These are phyloP conservation scores for Acrocephalus scirpaceus DNA, from an alignment of 2,797 vertebrate genomes.

Conservation along the genomic window DNA sequence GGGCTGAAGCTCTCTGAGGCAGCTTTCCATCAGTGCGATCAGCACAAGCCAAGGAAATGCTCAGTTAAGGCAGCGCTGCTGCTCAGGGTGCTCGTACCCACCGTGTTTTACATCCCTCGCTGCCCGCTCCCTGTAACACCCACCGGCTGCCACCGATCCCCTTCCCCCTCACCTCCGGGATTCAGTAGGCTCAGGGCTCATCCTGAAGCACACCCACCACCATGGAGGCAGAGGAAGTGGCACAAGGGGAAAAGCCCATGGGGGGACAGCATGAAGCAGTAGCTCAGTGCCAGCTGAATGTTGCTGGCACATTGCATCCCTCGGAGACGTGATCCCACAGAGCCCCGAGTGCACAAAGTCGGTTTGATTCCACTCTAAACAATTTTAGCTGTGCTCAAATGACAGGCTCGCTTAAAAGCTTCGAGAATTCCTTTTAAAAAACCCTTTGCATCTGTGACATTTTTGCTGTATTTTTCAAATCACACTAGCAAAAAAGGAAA, in stretches of 20 bases:
- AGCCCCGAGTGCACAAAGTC: background rate
- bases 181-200: background rate
- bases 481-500: background rate
- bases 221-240: background rate
- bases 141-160: background rate
- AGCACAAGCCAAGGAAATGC: background rate
- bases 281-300: background rate
- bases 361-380: background rate
- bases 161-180: background rate
- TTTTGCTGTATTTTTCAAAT: background rate
- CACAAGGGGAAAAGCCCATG: background rate
- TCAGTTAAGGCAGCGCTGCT: background rate
- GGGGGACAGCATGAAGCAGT: background rate
- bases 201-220: background rate
- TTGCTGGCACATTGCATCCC: background rate
- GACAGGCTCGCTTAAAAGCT: background rate
- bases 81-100: background rate
- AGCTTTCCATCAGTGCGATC: background rate
- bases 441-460: background rate
- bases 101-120: background rate
- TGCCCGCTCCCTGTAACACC: accelerated
- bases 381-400: background rate
- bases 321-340: accelerated
- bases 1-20: background rate
- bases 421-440: background rate